A percentile compares a stretch with the other conserved stretches of the same genome.
These are phyloP conservation scores for Botrylloides violaceus DNA, from an alignment of 23 tunicate genomes.

Conservation along the genomic window DNA sequence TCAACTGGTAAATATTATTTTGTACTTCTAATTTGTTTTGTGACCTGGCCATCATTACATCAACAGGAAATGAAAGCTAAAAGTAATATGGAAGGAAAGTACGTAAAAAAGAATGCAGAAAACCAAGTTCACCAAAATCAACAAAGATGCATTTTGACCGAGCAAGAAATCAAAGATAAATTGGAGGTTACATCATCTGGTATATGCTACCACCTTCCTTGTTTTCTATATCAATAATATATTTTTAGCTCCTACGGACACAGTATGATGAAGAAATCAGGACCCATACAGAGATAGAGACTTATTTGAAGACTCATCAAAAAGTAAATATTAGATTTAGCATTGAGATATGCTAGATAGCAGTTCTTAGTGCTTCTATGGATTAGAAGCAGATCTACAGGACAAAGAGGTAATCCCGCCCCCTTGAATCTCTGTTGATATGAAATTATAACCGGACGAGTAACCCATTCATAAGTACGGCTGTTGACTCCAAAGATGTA, in stretches of 20 bases:
- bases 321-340: slow-evolving; percentile 32
- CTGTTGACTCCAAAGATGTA: no score
- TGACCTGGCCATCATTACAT: not conserved
- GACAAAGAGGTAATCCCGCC: no score
- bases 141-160: slow-evolving; percentile 43
- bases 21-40: not conserved
- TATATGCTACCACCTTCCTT: no score
- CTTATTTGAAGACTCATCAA: slow-evolving; percentile 76
- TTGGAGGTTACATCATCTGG: slow-evolving; percentile 36
- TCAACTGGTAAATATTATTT: no score
- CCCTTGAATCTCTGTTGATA: no score
- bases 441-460: no score
- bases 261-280: slow-evolving; percentile 65
- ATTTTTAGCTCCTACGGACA: slow-evolving; percentile 20
- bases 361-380: no score
- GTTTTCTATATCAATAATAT: no score
- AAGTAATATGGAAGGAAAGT: slow-evolving; percentile 95
- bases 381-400: no score
- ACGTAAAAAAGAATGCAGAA: slow-evolving; percentile 97
- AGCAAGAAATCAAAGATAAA: slow-evolving; percentile 42
- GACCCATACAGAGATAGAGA: slow-evolving; percentile 74
- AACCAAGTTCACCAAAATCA: slow-evolving; percentile 84
- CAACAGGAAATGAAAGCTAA: slow-evolving; percentile 76
- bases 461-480: no score
- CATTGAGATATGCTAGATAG: no score